phyloP scores from a whole-genome alignment of 2,888 invertebrate species.

The Eremobia ochroleuca region DNA sequence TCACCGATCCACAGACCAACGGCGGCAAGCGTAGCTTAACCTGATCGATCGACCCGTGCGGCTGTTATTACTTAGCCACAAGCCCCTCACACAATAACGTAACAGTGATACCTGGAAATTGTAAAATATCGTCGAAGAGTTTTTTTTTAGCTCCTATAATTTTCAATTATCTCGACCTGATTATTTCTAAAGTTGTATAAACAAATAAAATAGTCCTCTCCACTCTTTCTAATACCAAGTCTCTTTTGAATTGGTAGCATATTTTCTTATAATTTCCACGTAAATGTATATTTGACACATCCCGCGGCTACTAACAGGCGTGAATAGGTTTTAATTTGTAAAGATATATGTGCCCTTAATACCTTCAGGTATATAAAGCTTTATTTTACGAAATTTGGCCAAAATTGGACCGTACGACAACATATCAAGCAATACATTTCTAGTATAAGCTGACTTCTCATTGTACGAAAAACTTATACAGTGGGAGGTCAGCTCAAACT shows the following conservation, averaged over 20 bases:
- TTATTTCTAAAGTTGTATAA: not conserved
- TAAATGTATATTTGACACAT: not conserved
- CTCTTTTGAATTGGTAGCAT: not conserved
- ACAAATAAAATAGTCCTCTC: not conserved
- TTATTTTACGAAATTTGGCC: not conserved
- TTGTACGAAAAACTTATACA: too few relatives aligned
- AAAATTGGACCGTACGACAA: too few relatives aligned
- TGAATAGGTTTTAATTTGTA: not conserved
- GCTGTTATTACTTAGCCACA: too few relatives aligned
- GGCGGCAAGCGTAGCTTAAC: too few relatives aligned
- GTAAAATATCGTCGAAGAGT: not conserved
- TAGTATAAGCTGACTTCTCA: too few relatives aligned
- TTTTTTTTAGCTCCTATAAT: not conserved
- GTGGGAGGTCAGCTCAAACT: too few relatives aligned
- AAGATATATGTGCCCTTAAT: not conserved
- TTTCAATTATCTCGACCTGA: not conserved
- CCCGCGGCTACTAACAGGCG: not conserved
- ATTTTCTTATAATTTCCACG: constrained; percentile 1
- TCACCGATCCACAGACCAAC: too few relatives aligned
- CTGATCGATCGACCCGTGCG: too few relatives aligned
- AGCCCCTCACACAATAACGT: not conserved
- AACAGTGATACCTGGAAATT: not conserved
- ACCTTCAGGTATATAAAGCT: not conserved
- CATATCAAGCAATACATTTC: too few relatives aligned
- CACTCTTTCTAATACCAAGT: not conserved